Percentiles rank a stretch among this genome's conserved stretches.
phyloP scores from a whole-genome alignment of 2,888 invertebrate genomes.

The Oscheius sp. region DNA sequence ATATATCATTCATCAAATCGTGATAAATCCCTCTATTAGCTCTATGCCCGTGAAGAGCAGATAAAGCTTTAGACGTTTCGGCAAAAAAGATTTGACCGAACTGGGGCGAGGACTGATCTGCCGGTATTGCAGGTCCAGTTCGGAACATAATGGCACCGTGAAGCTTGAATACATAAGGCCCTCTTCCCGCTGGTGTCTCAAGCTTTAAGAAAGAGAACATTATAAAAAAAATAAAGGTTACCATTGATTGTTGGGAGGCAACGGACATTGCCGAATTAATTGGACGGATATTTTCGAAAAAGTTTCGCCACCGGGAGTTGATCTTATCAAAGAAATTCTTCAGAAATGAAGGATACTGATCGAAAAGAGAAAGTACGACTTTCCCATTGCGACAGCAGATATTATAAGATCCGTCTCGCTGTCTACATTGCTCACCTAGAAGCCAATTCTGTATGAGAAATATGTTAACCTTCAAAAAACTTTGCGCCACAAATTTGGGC shows the following conservation, averaged over 20 bases:
- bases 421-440: neutral
- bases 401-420: neutral
- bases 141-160: slow-evolving; percentile 36
- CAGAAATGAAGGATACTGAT: slow-evolving; percentile 1
- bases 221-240: no score
- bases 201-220: no score
- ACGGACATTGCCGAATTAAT: slow-evolving; percentile 36
- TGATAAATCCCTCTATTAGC: slow-evolving; percentile 33
- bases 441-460: no score
- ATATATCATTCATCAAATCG: slow-evolving; percentile 32
- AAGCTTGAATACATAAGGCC: slow-evolving; percentile 35
- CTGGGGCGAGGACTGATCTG: neutral
- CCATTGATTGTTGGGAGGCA: slow-evolving; percentile 36
- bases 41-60: slow-evolving; percentile 6
- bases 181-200: slow-evolving; percentile 31
- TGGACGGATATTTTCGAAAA: slow-evolving; percentile 14
- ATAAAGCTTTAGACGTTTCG: slow-evolving; percentile 30
- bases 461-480: no score
- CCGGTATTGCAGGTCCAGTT: slow-evolving; percentile 27
- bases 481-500: slow-evolving; percentile 12
- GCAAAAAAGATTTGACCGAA: slow-evolving; percentile 30
- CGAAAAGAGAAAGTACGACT: neutral
- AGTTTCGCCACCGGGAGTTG: neutral
- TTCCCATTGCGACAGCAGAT: slow-evolving; percentile 12
- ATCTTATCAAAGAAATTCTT: neutral